Percentiles rank a stretch among this genome's conserved stretches.
phyloP scores from a whole-genome alignment of 2,113 vertebrate genomes.

The Ochotona princeps region DNA sequence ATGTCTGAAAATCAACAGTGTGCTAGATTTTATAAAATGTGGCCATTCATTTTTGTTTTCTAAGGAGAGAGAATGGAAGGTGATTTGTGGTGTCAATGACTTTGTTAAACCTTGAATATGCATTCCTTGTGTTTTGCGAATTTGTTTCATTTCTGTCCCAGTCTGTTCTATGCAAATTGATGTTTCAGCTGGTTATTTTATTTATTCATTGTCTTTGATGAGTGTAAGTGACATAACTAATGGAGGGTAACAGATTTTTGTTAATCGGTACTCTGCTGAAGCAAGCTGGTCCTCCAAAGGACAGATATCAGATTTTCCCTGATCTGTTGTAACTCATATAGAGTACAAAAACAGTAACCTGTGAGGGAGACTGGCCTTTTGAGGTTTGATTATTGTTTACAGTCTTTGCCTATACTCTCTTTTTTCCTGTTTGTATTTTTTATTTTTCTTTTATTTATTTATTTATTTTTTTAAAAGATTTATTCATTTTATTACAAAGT shows the following conservation, averaged over 20 bases:
- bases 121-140: not conserved
- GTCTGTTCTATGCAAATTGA: not conserved
- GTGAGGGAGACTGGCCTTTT: no score
- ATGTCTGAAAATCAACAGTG: not conserved
- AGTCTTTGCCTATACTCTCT: no score
- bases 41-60: conserved; percentile 50
- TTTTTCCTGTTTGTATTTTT: no score
- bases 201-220: conserved; percentile 14
- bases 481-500: no score
- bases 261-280: no score
- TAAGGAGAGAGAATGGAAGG: not conserved
- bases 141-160: not conserved
- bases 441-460: no score
- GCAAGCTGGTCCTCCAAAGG: no score
- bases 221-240: not conserved
- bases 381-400: no score
- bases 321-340: no score
- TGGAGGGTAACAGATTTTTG: not conserved
- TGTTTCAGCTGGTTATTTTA: not conserved
- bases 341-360: no score
- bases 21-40: conserved; percentile 23
- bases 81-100: not conserved
- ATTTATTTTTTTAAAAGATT: no score
- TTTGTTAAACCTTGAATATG: not conserved
- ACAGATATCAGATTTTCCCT: no score